These are phyloP conservation scores for Itoplectis maculator DNA, from an alignment of 2,888 invertebrate genomes.

Conservation along the genomic window DNA sequence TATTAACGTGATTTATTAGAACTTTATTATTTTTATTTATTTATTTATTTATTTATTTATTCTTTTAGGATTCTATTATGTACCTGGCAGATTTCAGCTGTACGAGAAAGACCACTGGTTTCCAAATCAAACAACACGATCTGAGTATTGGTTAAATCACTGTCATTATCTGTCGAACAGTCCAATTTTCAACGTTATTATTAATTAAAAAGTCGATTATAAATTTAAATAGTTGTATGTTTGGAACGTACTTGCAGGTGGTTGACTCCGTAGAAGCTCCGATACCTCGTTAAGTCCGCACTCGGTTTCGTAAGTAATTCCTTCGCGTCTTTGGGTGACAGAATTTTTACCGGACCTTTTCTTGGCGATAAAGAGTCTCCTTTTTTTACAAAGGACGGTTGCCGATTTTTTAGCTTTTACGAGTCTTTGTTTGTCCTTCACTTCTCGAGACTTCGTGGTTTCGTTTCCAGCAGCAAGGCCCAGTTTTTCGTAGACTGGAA, in stretches of 20 bases:
- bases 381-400: conserved; percentile 30
- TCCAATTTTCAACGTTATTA: conserved; percentile 14
- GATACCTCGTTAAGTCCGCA: conserved; percentile 38
- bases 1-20: too few relatives aligned
- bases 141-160: conserved; percentile 20
- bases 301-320: conserved; percentile 52
- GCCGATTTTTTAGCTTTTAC: not conserved
- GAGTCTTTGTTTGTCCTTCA: conserved; percentile 32
- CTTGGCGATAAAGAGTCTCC: conserved; percentile 36
- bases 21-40: too few relatives aligned
- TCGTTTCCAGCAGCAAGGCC: conserved; percentile 36
- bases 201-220: not conserved
- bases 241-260: conserved; percentile 23
- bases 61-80: conserved; percentile 4
- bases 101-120: conserved; percentile 43
- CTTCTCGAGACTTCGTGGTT: conserved; percentile 10
- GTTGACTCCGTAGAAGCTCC: conserved; percentile 19
- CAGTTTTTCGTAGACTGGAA: not conserved
- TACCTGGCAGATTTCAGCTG: conserved; percentile 55
- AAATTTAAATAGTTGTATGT: conserved; percentile 2
- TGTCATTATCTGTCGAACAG: conserved; percentile 15
- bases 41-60: too few relatives aligned
- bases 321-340: conserved; percentile 35
- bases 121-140: conserved; percentile 51
- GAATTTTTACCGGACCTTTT: conserved; percentile 33